Percentiles rank a stretch among this genome's conserved stretches.
phyloP scores from a whole-genome alignment of 2,113 vertebrate genomes.

The Maylandia zebra region DNA sequence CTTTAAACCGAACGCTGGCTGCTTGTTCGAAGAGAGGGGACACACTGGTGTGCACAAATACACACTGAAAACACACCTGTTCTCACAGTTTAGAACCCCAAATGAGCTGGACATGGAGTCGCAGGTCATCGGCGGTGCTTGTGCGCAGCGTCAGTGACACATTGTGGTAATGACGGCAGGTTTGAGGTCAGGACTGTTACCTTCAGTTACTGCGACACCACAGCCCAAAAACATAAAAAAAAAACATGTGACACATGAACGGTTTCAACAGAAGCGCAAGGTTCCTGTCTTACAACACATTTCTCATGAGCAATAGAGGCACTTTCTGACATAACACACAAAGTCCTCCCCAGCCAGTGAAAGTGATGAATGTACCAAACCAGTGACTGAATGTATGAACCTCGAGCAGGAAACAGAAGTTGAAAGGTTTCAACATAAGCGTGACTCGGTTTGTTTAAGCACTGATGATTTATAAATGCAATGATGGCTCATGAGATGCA shows the following conservation, averaged over 20 bases:
- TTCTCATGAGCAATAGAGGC: neutral
- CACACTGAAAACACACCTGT: neutral
- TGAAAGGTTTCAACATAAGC: neutral
- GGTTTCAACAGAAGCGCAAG: neutral
- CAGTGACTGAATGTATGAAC: slow-evolving; percentile 47
- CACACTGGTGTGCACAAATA: neutral
- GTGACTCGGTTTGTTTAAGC: neutral
- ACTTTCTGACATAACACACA: neutral
- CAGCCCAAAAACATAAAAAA: neutral
- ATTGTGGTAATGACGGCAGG: neutral
- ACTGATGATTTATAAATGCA: neutral
- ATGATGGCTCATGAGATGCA: neutral
- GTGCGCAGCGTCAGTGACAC: neutral
- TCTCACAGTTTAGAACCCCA: neutral
- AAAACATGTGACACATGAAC: accelerated
- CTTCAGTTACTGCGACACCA: neutral
- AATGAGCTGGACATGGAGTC: neutral
- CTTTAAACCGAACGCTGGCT: neutral
- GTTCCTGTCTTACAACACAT: slow-evolving; percentile 7
- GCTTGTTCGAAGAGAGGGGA: neutral
- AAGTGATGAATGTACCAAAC: slow-evolving; percentile 50
- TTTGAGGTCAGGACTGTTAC: slow-evolving; percentile 11
- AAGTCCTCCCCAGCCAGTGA: neutral
- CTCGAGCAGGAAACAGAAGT: neutral
- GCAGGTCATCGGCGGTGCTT: neutral